Base-by-base conservation (phyloP, 2,113 vertebrate genomes). In the Platanista minor region DNA sequence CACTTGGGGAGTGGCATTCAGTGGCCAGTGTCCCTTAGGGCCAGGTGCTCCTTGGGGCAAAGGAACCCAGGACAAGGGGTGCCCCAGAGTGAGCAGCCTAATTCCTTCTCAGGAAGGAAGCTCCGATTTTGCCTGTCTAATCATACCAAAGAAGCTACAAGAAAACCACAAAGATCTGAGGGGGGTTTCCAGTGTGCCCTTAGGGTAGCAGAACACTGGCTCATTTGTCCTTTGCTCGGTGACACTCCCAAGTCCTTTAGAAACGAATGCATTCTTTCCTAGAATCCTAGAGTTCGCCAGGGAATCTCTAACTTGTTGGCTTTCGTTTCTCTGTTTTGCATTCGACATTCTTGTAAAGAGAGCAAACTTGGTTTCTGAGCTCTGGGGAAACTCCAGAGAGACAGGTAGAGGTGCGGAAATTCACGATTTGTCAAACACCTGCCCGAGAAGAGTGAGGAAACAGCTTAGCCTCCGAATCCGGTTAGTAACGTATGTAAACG, bases 401-500 rank as follows among this genome's bases (percentile, higher is more conserved):
- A 18, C 66, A 31, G 52, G 27, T 1, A 18, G 61, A 33, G 52
- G 36, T 2, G 14, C 1, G 27, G 25, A 71, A n/a, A 3, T 6
- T 80, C n/a, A n/a, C 1, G 31, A n/a, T 13, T 64, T 64, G 67
- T 25, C 61, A 64, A 74, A 71, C 2, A 31, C 8, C 49, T 46
- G 23, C 52, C 62, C 33, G 36, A 20, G 39, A 62, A 62, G n/a
- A 61, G 15, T 3, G 9, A 66, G n/a, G 7, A 20, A 66, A 23
- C 17, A 6, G 62, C 43, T 3, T 4, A 5, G 49, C 11, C 27
- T 91, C 72, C 2, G 6, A n/a, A 9, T 9, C 15, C 36, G 6
- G 41, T 17, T 14, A 46, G 41, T 14, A 23, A 43, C 0, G 3
- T 0, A 2, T 2, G 8, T 0, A 2, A 3, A 17, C 0, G 1